Conservation (phyloP, 1,140 invertebrate species). For the Drosophila miranda region DNA sequence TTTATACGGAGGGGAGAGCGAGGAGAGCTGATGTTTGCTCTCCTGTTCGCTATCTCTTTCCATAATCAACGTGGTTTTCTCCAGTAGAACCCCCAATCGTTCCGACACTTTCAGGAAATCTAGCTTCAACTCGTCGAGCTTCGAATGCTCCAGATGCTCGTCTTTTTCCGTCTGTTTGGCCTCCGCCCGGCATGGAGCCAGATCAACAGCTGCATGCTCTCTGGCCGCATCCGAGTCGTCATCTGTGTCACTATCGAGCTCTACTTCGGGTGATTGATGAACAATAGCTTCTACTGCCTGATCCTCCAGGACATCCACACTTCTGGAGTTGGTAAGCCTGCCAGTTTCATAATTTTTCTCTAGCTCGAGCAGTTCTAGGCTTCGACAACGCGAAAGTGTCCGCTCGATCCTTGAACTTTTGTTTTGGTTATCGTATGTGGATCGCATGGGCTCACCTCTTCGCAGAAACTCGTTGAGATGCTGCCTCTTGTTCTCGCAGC, state of each 20-base stretch:
- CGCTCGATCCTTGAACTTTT: conserved; percentile 83
- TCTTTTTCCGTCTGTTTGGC: not conserved
- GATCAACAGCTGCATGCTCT: conserved; percentile 1
- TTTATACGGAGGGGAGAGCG: conserved; percentile 54
- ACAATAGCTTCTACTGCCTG: conserved; percentile 59
- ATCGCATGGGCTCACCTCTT: conserved; percentile 58
- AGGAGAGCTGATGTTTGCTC: conserved; percentile 44
- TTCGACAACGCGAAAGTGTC: conserved; percentile 86
- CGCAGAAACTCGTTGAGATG: conserved; percentile 86
- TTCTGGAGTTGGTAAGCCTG: conserved; percentile 77
- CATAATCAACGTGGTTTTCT: conserved; percentile 77
- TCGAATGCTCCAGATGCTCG: conserved; percentile 49
- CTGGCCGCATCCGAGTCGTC: conserved; percentile 35
- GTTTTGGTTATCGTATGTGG: conserved; percentile 83
- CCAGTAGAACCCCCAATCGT: conserved; percentile 64
- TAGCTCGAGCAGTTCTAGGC: conserved; percentile 86
- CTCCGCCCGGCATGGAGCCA: conserved; percentile 16
- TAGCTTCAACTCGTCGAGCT: conserved; percentile 64
- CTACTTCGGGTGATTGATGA: conserved; percentile 47
- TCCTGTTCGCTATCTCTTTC: conserved; percentile 68
- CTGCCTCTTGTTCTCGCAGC: conserved; percentile 86
- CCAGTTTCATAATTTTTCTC: conserved; percentile 82
- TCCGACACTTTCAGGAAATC: conserved; percentile 74
- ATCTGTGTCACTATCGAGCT: conserved; percentile 49
- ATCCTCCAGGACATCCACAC: conserved; percentile 64